phyloP scores from a whole-genome alignment of 1,140 invertebrate genomes.

The Leptinotarsa undecemlineata region DNA sequence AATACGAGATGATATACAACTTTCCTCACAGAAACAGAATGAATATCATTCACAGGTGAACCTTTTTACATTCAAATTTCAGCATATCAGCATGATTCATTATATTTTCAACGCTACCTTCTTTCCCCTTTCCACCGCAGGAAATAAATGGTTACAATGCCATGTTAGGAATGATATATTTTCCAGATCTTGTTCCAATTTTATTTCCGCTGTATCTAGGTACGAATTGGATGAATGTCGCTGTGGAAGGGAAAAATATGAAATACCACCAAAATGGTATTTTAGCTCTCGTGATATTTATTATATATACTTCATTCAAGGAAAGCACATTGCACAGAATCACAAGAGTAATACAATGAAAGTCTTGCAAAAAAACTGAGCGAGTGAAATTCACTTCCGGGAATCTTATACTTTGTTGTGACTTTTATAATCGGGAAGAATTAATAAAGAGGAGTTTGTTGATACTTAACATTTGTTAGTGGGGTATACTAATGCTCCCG shows the following conservation, averaged over 20 bases:
- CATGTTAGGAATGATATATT: not conserved
- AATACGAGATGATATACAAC: not conserved
- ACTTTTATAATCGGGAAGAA: no score
- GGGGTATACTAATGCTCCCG: no score
- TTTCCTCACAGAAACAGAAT: not conserved
- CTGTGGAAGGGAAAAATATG: not conserved
- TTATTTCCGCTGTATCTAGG: not conserved
- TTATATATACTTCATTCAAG: not conserved
- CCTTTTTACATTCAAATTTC: not conserved
- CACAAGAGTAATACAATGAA: no score
- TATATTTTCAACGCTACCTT: not conserved
- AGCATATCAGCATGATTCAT: constrained; percentile 10
- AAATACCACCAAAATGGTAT: not conserved
- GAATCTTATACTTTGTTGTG: no score
- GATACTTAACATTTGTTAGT: no score
- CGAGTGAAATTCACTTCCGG: no score
- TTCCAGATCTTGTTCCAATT: not conserved
- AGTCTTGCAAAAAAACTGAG: no score
- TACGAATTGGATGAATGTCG: not conserved
- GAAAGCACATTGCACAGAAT: no score
- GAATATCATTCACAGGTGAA: constrained; percentile 3
- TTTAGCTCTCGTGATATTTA: not conserved
- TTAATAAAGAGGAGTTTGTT: no score
- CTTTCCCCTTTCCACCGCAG: not conserved
- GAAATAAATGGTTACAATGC: constrained; percentile 3